These are phyloP conservation scores for Hirudinaria manillensis DNA, from an alignment of 2,888 invertebrate genomes.

Conservation along the genomic window DNA sequence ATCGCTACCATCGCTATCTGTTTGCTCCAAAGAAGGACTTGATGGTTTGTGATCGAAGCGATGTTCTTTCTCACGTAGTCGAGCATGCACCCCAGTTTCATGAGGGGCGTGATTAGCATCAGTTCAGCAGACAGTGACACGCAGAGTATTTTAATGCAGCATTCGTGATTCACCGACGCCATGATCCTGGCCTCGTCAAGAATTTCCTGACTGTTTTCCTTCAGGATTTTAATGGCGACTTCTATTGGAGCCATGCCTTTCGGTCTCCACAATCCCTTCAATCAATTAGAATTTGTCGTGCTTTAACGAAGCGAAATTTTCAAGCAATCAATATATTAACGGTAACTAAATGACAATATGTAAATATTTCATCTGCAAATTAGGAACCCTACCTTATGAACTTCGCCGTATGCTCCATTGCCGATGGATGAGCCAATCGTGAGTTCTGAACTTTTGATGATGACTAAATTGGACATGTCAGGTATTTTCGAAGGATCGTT, in stretches of 20 bases:
- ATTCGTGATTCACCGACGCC: conserved; percentile 33
- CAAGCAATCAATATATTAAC: no score
- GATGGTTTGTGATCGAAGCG: conserved; percentile 9
- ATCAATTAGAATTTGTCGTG: not conserved
- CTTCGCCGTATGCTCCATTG: conserved; percentile 91
- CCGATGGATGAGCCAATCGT: conserved; percentile 80
- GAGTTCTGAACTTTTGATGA: conserved; percentile 87
- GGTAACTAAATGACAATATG: no score
- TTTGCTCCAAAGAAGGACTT: conserved; percentile 31
- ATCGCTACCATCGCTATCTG: conserved; percentile 33
- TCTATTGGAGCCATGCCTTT: not conserved
- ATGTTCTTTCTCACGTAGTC: conserved; percentile 31
- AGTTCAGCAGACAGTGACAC: conserved; percentile 30
- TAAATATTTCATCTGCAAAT: no score
- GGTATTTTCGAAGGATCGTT: conserved; percentile 85
- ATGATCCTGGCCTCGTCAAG: conserved; percentile 35
- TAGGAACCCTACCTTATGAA: conserved; percentile 70
- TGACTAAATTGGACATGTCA: conserved; percentile 81
- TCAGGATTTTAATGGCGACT: conserved; percentile 35
- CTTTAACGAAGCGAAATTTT: not conserved
- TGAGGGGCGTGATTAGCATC: conserved; percentile 34
- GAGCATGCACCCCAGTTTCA: conserved; percentile 33
- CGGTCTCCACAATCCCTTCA: conserved; percentile 25
- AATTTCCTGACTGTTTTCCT: conserved; percentile 28
- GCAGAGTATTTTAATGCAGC: conserved; percentile 33